These are phyloP conservation scores for Calcarius ornatus DNA, from an alignment of 2,113 vertebrate genomes.

Conservation along the genomic window DNA sequence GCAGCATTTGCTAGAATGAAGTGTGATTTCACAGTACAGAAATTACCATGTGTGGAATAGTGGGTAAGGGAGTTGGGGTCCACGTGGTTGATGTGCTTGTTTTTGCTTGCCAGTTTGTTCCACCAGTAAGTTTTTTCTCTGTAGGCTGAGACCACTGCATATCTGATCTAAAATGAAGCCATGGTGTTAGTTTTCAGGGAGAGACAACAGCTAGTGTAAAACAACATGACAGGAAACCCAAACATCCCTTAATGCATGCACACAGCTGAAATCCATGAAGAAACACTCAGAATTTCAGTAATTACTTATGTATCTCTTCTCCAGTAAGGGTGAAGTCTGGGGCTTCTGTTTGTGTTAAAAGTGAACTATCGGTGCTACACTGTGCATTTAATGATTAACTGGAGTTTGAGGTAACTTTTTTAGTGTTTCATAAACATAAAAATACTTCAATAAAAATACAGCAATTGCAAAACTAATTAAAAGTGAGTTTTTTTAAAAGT, in stretches of 20 bases:
- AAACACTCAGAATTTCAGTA: not conserved
- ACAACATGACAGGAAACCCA: not conserved
- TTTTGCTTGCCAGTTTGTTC: slow-evolving; percentile 89
- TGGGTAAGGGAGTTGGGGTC: slow-evolving; percentile 78
- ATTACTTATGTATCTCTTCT: not conserved
- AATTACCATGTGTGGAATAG: slow-evolving; percentile 85
- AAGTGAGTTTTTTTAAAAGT: not conserved
- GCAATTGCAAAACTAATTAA: not conserved
- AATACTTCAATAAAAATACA: not conserved
- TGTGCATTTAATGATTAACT: not conserved
- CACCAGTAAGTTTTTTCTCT: slow-evolving; percentile 84
- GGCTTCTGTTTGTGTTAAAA: not conserved
- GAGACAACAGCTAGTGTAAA: not conserved
- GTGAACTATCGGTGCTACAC: not conserved
- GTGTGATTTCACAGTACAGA: not conserved
- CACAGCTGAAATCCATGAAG: not conserved
- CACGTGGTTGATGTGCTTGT: slow-evolving; percentile 84
- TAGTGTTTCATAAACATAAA: not conserved
- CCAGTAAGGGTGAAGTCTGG: not conserved
- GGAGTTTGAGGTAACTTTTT: not conserved
- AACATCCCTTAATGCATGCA: not conserved
- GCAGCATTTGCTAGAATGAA: not conserved
- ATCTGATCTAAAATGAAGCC: slow-evolving; percentile 76
- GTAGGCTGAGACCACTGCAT: slow-evolving; percentile 85
- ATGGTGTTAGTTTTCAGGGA: not conserved